Evolutionary conservation across 2,888 invertebrate genomes (phyloP).

Genomic region (Phragmatobia fuliginosa): DNA sequence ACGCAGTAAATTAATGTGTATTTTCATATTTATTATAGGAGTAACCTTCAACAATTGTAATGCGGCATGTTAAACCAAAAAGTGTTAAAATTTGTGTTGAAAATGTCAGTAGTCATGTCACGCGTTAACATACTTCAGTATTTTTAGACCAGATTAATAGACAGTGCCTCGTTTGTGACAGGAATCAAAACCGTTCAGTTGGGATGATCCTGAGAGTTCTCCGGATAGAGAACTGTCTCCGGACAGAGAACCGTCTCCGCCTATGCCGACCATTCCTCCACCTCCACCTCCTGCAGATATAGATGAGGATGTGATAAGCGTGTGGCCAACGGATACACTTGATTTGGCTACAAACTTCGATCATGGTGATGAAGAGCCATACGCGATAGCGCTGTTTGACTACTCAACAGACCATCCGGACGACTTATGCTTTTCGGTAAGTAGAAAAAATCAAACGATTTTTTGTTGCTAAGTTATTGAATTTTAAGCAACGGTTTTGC

Average conservation of each 20-base stretch:
- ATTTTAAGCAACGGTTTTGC: too few relatives aligned
- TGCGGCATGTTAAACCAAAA: slow-evolving; percentile 25
- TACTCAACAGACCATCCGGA: slow-evolving; percentile 91
- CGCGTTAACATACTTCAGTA: background rate
- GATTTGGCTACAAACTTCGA: slow-evolving; percentile 39
- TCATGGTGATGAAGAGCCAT: slow-evolving; percentile 79
- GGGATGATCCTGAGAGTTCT: slow-evolving; percentile 71
- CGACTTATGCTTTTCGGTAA: slow-evolving; percentile 93
- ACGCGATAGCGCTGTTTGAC: slow-evolving; percentile 93
- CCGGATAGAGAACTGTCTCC: slow-evolving; percentile 85
- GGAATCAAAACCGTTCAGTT: slow-evolving; percentile 72
- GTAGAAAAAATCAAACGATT: slow-evolving; percentile 51
- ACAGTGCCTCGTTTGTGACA: slow-evolving; percentile 45
- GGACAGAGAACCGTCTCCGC: slow-evolving; percentile 88
- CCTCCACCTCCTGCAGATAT: slow-evolving; percentile 89
- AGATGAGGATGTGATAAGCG: slow-evolving; percentile 68
- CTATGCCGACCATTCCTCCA: slow-evolving; percentile 93
- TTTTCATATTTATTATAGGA: slow-evolving; percentile 21
- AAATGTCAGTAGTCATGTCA: slow-evolving; percentile 10
- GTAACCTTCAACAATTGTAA: slow-evolving; percentile 36
- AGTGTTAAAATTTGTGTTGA: slow-evolving; percentile 34
- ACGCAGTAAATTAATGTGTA: slow-evolving; percentile 9
- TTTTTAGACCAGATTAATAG: background rate
- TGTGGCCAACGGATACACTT: slow-evolving; percentile 60
- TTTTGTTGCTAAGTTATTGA: background rate